Base-by-base conservation (phyloP, 1,140 invertebrate species). In the Scaptomyza pallida region DNA sequence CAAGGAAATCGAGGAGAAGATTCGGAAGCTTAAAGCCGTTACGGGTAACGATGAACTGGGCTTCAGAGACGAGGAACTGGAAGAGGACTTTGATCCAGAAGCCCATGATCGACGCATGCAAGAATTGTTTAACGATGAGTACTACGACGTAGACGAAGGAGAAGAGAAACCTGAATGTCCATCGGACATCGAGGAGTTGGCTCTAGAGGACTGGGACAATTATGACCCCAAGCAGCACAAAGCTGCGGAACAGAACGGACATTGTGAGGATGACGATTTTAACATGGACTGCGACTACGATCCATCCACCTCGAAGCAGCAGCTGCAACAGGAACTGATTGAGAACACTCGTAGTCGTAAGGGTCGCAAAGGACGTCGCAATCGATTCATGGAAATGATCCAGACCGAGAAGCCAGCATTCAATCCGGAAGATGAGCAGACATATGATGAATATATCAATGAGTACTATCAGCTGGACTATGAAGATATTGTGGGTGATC, bases 391-490 rank as follows among this genome's bases (percentile, higher is more conserved):
- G 33, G 93, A 96, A 83, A 93, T 95, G 21, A 82, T 97, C 2
- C 91, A 93, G 2, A 93, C 94, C 21, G 93, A 94, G 72, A 98
- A 97, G 89, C 97, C 97, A 0, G 93, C 94, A 48, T 98, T 97
- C 92, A 94, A 98, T 93, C 96, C 97, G 0, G 92, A 93, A 60
- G 92, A 93, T 60, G 93, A 96, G 43, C 94, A 95, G 90, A 94
- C 95, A 0, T 98, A 97, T 92, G 93, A 96, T 47, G 93, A 98
- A 76, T 98, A 98, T 91, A 94, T 98, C 81, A 96, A 99, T 90
- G 97, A 99, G 91, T 98, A 98, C 92, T 99, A 99, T 89, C 95
- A 96, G 73, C 92, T 99, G 68, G 97, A 98, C 91, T 99, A 96
- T 92, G 98, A 99, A 91, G 98, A 99, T 92, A 94, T 99, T 35